Conservation (phyloP, 2,888 invertebrate species). For the Epinotia ramella region DNA sequence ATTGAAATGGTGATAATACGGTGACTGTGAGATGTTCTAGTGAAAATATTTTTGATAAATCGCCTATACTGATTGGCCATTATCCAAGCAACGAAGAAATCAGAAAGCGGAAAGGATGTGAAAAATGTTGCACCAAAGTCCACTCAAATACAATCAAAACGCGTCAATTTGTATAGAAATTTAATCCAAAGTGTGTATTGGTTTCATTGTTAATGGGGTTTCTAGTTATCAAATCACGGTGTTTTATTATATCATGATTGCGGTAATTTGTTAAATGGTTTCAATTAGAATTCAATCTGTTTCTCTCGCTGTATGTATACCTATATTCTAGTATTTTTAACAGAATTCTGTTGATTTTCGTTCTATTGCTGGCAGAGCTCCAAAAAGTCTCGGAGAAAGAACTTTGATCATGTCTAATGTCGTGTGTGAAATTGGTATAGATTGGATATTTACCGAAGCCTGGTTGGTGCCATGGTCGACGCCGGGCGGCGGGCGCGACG, state of each 20-base stretch:
- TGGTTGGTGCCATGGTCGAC: constrained; percentile 63
- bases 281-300: neutral
- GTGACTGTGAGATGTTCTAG: neutral
- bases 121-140: neutral
- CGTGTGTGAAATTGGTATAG: neutral
- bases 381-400: neutral
- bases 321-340: too few relatives aligned
- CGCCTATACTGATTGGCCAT: constrained; percentile 3
- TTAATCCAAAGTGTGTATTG: neutral
- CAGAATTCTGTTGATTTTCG: neutral
- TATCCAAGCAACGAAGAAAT: constrained; percentile 9
- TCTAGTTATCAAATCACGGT: neutral
- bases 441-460: constrained; percentile 51
- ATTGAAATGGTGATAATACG: neutral
- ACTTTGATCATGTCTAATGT: neutral
- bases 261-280: neutral
- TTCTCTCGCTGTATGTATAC: neutral
- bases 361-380: neutral
- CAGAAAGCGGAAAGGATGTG: constrained; percentile 19
- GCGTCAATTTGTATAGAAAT: neutral
- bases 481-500: constrained; percentile 54
- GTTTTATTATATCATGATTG: neutral
- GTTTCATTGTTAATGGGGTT: neutral
- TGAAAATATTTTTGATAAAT: constrained; percentile 9
- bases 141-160: neutral